These are phyloP conservation scores for Andrena chrysosceles DNA, from an alignment of 2,888 invertebrate species.

Conservation along the genomic window DNA sequence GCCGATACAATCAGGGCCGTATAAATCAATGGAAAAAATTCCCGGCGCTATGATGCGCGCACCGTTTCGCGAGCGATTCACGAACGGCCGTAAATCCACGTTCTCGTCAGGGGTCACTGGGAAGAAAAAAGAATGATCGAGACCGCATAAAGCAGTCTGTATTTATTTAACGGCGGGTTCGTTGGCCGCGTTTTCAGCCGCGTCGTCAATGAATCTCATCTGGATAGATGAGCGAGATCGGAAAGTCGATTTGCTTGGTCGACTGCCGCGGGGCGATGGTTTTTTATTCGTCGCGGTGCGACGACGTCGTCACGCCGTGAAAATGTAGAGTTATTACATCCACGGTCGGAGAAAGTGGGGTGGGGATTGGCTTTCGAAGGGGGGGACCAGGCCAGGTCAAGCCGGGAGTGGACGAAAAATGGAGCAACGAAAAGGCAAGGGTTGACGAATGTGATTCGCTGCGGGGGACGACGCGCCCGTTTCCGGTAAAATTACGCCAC, in stretches of 20 bases:
- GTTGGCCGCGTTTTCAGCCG: no score
- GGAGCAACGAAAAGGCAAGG: conserved; percentile 56
- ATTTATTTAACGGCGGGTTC: conserved; percentile 30
- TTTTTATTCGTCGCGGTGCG: conserved; percentile 72
- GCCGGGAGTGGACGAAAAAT: conserved; percentile 56
- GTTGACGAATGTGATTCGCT: conserved; percentile 72
- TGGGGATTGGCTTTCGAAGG: conserved; percentile 42
- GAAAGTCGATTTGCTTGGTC: conserved; percentile 62
- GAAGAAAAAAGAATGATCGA: conserved; percentile 26
- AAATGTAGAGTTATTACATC: conserved; percentile 76
- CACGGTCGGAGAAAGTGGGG: conserved; percentile 49
- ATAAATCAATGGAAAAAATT: conserved; percentile 40
- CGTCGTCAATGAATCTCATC: conserved; percentile 43
- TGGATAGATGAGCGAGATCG: conserved; percentile 47
- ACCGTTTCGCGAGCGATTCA: conserved; percentile 2
- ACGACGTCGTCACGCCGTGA: conserved; percentile 61
- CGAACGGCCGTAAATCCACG: conserved; percentile 27
- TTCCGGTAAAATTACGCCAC: conserved; percentile 67
- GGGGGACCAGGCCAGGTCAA: conserved; percentile 22
- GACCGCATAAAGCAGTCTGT: conserved; percentile 37
- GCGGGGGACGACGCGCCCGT: conserved; percentile 63
- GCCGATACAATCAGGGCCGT: conserved; percentile 9
- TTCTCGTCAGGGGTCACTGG: not conserved
- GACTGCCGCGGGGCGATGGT: conserved; percentile 30
- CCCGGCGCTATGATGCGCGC: not conserved